Evolutionary conservation across 2,888 invertebrate species (phyloP), one percentile per base, ranked within the genome.

Genomic region (Hirtodrosophila trivittata): DNA sequence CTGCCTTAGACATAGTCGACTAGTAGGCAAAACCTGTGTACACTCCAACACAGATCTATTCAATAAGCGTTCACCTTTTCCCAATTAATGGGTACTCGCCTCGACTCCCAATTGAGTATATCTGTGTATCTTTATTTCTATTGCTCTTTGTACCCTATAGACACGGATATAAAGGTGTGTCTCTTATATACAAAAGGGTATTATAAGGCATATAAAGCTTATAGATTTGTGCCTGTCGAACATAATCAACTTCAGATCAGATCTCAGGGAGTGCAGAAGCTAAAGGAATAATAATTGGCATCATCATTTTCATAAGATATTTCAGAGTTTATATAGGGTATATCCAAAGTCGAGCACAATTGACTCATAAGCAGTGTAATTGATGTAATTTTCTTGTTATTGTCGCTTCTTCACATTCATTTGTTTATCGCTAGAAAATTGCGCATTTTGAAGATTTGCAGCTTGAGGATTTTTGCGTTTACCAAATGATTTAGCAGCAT

Each of bases 401-500:
- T 64, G 8, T 45, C 32, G 6, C 8, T 8, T 46, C 43, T 32
- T 25, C 28, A 43, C 33, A 50, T 46, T 52, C 38, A 66, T 73
- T 74, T 58, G 43, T 33, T 56, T 59, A 55, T 51, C 38, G 42
- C 45, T 51, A n/a, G 55, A 51, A 63, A 58, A 63, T 64, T 43
- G 42, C 32, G 33, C 55, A 57, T 58, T 65, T 72, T 68, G 35
- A 67, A 65, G 57, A 78, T 55, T 42, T 63, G 43, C 50, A 21
- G 41, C 54, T 59, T 63, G 38, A 59, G 54, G 21, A 35, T 42
- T 66, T 66, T 37, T 39, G 60, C 63, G 62, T 62, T 69, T 56
- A 38, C 47, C 50, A 28, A 72, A 78, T 73, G 77, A 83, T 77
- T 82, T 62, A 56, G 64, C 83, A 66, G 52, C 75, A 64, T 67